A percentile compares a stretch with the other conserved stretches of the same genome.
Conservation (phyloP, 2,113 vertebrate genomes). For the Trematocara zebra region DNA sequence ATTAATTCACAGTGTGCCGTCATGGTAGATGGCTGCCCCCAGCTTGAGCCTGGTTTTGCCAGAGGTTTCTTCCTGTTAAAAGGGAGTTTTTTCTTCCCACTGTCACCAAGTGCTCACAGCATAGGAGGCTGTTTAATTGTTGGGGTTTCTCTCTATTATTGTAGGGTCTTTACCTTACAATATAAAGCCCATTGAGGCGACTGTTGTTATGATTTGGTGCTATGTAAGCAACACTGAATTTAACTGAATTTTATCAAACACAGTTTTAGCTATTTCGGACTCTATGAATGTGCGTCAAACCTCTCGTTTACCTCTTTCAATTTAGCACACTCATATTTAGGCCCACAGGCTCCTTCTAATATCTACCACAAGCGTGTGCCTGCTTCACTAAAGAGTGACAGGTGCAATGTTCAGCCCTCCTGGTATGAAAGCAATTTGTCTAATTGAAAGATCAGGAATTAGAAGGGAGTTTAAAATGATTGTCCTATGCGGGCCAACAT, state of each 20-base stretch:
- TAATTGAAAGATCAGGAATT: constrained; percentile 66
- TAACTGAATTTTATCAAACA: background rate
- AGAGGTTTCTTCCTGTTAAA: background rate
- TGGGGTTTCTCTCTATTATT: background rate
- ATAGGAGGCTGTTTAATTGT: background rate
- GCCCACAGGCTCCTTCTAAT: constrained; percentile 37
- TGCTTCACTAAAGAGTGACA: constrained; percentile 10
- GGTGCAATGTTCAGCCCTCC: constrained; percentile 52
- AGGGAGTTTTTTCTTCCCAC: background rate
- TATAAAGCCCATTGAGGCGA: background rate
- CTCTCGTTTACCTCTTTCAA: background rate
- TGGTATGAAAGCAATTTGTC: constrained; percentile 65
- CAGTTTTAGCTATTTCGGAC: background rate
- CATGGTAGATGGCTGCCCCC: background rate
- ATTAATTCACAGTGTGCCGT: background rate
- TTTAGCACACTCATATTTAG: constrained; percentile 15
- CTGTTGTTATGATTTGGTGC: background rate
- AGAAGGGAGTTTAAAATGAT: constrained; percentile 53
- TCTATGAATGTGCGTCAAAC: background rate
- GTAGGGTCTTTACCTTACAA: background rate
- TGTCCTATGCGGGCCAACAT: constrained; percentile 28
- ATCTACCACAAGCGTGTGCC: background rate
- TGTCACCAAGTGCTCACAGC: background rate
- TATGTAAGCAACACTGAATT: background rate
- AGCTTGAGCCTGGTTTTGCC: background rate